A percentile compares a stretch with the other conserved stretches of the same genome.
Evolutionary conservation across 2,797 vertebrate genomes (phyloP).

Genomic region (Cirrhinus mrigala): DNA sequence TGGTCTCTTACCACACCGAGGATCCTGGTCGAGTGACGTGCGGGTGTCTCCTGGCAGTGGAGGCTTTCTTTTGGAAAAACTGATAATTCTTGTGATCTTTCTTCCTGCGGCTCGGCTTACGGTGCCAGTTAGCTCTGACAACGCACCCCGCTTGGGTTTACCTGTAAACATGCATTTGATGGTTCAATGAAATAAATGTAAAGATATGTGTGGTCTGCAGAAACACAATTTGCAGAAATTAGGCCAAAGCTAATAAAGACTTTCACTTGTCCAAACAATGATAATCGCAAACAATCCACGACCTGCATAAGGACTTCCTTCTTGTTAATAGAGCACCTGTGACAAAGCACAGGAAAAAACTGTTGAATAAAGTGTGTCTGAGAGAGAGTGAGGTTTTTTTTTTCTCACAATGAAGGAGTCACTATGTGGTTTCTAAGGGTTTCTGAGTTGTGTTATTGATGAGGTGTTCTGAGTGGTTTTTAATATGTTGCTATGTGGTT

Average conservation of each 20-base stretch:
- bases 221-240: slow-evolving; percentile 43
- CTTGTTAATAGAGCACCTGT: not conserved
- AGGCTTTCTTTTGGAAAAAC: slow-evolving; percentile 94
- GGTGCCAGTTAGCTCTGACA: slow-evolving; percentile 93
- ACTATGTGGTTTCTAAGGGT: too few relatives aligned
- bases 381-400: not conserved
- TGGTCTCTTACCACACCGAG: slow-evolving; percentile 85
- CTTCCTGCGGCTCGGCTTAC: slow-evolving; percentile 93
- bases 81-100: slow-evolving; percentile 97
- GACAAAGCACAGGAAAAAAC: not conserved
- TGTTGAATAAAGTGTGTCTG: not conserved
- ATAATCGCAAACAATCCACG: slow-evolving; percentile 40
- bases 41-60: slow-evolving; percentile 81
- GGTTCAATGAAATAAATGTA: not conserved
- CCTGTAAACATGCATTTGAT: slow-evolving; percentile 69
- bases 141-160: slow-evolving; percentile 87
- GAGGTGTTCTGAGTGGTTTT: not conserved
- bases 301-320: slow-evolving; percentile 12
- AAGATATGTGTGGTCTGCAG: not conserved
- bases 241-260: slow-evolving; percentile 23
- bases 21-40: slow-evolving; percentile 83
- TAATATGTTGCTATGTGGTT: not conserved
- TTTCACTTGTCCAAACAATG: slow-evolving; percentile 46
- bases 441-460: too few relatives aligned
- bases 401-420: too few relatives aligned